Percentiles rank a stretch among this genome's conserved stretches.
These are phyloP conservation scores for Listronotus oregonensis DNA, from an alignment of 1,140 invertebrate species.

Conservation along the genomic window DNA sequence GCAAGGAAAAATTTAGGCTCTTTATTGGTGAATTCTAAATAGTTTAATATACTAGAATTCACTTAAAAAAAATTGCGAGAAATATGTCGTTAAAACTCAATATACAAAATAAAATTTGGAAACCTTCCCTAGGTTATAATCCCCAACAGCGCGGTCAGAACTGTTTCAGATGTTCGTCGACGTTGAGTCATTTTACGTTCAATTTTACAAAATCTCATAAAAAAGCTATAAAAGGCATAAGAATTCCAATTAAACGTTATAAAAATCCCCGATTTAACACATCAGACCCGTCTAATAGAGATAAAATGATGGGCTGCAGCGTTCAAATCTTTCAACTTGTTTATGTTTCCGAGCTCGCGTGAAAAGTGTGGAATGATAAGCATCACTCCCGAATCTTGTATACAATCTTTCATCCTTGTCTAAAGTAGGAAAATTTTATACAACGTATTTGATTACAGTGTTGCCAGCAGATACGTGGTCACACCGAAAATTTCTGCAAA, in stretches of 20 bases:
- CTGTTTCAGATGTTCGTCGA: too few relatives aligned
- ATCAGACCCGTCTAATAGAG: constrained; percentile 4
- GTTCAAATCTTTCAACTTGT: constrained; percentile 14
- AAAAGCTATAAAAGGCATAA: constrained; percentile 10
- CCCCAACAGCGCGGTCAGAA: too few relatives aligned
- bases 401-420: constrained; percentile 1
- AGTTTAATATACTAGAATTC: too few relatives aligned
- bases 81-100: too few relatives aligned
- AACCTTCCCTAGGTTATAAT: too few relatives aligned
- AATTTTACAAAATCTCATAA: constrained; percentile 7
- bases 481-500: too few relatives aligned
- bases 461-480: too few relatives aligned
- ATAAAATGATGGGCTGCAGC: constrained; percentile 7
- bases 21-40: too few relatives aligned
- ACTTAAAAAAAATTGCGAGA: too few relatives aligned
- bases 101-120: too few relatives aligned
- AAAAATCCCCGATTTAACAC: constrained; percentile 6
- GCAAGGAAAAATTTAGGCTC: too few relatives aligned
- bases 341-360: constrained; percentile 9
- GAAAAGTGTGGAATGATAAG: constrained; percentile 15
- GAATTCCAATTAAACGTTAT: constrained; percentile 12
- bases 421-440: neutral
- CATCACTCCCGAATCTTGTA: constrained; percentile 12
- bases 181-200: constrained; percentile 1
- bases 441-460: neutral